Evolutionary conservation across 2,797 vertebrate species (phyloP).

Genomic region (Tokudaia tokunoshimensis): DNA sequence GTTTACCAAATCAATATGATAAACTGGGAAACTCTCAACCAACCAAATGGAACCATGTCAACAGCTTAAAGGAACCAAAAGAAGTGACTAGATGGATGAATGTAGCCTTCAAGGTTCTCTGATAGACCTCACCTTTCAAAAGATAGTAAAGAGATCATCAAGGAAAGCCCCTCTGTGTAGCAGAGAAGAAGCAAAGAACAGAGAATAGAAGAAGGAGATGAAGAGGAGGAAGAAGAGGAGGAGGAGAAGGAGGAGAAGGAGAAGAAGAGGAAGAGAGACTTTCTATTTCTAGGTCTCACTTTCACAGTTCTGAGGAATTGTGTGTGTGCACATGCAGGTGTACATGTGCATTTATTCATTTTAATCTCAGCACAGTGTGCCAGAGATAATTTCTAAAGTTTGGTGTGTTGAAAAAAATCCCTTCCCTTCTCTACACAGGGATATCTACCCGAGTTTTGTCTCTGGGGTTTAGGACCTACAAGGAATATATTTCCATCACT

Average conservation of each 20-base stretch:
- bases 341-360: neutral
- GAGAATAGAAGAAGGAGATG: neutral
- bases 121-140: neutral
- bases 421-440: neutral
- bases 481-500: neutral
- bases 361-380: neutral
- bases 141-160: conserved; percentile 8
- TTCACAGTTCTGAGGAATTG: neutral
- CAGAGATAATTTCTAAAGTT: neutral
- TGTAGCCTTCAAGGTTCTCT: neutral
- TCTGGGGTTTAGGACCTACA: neutral
- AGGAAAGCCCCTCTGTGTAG: neutral
- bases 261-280: neutral
- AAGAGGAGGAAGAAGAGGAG: no score
- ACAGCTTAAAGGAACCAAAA: conserved; percentile 19
- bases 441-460: neutral
- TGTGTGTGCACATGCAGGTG: neutral
- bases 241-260: no score
- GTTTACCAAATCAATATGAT: conserved; percentile 40
- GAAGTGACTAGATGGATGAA: neutral
- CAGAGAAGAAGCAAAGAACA: neutral
- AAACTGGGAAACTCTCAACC: neutral
- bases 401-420: neutral
- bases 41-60: neutral
- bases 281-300: conserved; percentile 20